These are phyloP conservation scores for Germaria angustata DNA, from an alignment of 2,888 invertebrate species.

Conservation along the genomic window DNA sequence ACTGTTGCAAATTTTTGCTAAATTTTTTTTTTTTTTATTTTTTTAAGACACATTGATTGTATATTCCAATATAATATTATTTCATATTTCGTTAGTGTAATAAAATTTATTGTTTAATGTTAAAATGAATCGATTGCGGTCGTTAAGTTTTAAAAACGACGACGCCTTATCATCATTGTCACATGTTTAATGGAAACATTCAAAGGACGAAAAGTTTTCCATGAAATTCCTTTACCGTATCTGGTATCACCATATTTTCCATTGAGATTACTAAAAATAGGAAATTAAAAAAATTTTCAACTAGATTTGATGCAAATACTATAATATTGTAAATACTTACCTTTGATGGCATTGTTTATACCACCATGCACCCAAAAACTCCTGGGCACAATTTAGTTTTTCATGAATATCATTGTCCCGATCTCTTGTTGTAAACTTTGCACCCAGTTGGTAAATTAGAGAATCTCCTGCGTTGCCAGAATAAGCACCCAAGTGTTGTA, in stretches of 20 bases:
- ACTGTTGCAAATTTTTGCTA: too few species aligned
- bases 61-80: too few species aligned
- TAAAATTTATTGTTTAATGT: too few species aligned
- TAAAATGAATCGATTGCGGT: too few species aligned
- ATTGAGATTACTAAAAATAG: not conserved
- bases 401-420: not conserved
- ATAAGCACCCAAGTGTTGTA: constrained; percentile 13
- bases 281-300: too few species aligned
- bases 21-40: too few species aligned
- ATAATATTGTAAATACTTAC: not conserved
- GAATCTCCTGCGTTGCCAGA: constrained; percentile 32
- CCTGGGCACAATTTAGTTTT: not conserved
- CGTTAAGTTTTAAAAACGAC: not conserved
- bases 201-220: not conserved
- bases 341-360: constrained; percentile 15
- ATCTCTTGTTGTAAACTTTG: constrained; percentile 20
- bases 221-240: not conserved
- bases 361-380: constrained; percentile 31
- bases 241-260: not conserved
- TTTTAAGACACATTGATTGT: too few species aligned
- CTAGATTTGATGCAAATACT: too few species aligned
- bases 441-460: not conserved
- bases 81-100: too few species aligned
- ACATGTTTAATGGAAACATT: constrained; percentile 32
- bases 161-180: constrained; percentile 44